Evolutionary conservation across 2,888 invertebrate species (phyloP).

Genomic region (Agonopterix subpropinquella): DNA sequence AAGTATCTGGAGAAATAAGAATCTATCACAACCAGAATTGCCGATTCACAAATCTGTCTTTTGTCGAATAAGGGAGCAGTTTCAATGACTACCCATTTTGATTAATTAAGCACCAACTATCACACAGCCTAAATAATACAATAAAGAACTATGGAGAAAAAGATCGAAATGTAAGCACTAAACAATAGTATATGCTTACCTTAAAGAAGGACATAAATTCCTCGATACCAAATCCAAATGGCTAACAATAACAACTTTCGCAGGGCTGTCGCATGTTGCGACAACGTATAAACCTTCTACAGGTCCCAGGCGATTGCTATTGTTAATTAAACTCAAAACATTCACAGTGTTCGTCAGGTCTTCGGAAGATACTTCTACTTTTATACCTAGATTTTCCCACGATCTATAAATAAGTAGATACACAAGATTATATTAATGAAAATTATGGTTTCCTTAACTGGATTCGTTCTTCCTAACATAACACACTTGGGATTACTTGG

Average conservation of each 20-base stretch:
- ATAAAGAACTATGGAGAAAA: too few species aligned
- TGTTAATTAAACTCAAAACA: slow-evolving; percentile 15
- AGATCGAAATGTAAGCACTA: neutral
- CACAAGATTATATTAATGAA: too few species aligned
- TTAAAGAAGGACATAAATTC: slow-evolving; percentile 24
- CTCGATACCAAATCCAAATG: slow-evolving; percentile 25
- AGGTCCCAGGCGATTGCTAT: slow-evolving; percentile 15
- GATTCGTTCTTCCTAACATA: too few species aligned
- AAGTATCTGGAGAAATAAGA: neutral
- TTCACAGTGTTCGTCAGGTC: slow-evolving; percentile 9
- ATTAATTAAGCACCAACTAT: too few species aligned
- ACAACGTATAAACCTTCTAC: slow-evolving; percentile 27
- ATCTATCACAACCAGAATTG: too few species aligned
- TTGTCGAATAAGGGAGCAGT: too few species aligned
- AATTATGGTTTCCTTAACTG: too few species aligned
- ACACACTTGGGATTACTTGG: too few species aligned
- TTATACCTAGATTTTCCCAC: slow-evolving; percentile 18
- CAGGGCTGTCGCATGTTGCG: slow-evolving; percentile 9
- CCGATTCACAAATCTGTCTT: too few species aligned
- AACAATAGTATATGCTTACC: slow-evolving; percentile 15
- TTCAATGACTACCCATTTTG: too few species aligned
- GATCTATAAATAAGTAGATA: slow-evolving; percentile 12
- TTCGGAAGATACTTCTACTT: slow-evolving; percentile 11
- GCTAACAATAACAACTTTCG: slow-evolving; percentile 14
- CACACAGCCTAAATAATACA: too few species aligned